Evolutionary conservation across 2,797 vertebrate genomes (phyloP).

Genomic region (Mus spretus): DNA sequence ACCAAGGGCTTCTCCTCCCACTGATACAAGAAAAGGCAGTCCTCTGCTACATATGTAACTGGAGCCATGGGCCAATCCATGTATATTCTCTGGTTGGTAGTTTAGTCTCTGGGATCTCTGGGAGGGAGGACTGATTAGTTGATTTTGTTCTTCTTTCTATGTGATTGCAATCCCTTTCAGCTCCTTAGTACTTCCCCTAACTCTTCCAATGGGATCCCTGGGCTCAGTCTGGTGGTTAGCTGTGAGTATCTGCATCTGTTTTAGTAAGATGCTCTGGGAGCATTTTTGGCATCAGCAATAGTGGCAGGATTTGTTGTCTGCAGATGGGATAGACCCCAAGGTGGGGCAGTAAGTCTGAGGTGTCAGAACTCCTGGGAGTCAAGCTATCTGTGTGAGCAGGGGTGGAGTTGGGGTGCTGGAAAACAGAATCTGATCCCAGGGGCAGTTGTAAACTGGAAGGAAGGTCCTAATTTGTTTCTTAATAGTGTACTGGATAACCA

Average conservation of each 20-base stretch:
- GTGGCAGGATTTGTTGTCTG: not conserved
- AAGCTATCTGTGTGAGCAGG: not conserved
- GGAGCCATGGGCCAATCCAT: not conserved
- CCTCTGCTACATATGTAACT: not conserved
- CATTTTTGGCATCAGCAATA: not conserved
- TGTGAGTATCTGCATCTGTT: not conserved
- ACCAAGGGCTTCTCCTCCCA: not conserved
- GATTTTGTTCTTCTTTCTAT: not conserved
- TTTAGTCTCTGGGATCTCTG: not conserved
- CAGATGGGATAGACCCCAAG: not conserved
- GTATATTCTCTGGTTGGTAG: not conserved
- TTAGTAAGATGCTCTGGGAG: not conserved
- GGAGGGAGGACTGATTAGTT: not conserved
- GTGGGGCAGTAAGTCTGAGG: not conserved
- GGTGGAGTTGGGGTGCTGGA: accelerated
- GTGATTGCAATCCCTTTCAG: not conserved
- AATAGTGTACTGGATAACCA: not conserved
- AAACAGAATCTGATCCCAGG: not conserved
- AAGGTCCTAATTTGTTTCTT: not conserved
- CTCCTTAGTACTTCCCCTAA: not conserved
- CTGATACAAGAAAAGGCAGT: not conserved
- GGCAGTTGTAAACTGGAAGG: not conserved
- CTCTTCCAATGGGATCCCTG: not conserved
- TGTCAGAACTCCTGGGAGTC: not conserved
- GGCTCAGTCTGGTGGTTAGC: not conserved